These are phyloP conservation scores for Whitmania pigra DNA, from an alignment of 1,140 invertebrate species.

Conservation along the genomic window DNA sequence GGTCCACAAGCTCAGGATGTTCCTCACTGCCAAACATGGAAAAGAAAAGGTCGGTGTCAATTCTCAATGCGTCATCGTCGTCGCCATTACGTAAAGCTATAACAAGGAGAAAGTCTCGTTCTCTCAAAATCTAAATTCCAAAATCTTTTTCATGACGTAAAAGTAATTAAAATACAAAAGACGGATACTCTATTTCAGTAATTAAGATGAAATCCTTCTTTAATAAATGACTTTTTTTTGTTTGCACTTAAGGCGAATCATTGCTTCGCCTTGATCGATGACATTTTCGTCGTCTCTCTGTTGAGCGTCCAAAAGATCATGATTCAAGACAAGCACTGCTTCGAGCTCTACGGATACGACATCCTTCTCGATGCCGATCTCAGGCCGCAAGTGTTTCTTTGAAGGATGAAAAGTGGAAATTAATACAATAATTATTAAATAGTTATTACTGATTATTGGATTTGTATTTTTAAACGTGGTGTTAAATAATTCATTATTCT, in stretches of 20 bases:
- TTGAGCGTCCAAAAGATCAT: conserved; percentile 45
- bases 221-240: too few relatives aligned
- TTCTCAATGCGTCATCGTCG: not conserved
- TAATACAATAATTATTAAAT: too few relatives aligned
- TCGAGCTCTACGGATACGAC: conserved; percentile 49
- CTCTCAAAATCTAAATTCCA: too few relatives aligned
- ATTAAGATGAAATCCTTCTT: too few relatives aligned
- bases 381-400: conserved; percentile 37
- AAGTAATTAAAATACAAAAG: too few relatives aligned
- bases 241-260: conserved; percentile 34
- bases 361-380: conserved; percentile 42
- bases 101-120: too few relatives aligned
- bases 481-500: conserved; percentile 8
- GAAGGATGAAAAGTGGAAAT: not conserved
- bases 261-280: conserved; percentile 41
- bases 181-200: too few relatives aligned
- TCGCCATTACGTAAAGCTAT: not conserved
- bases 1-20: conserved; percentile 40
- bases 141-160: too few relatives aligned
- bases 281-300: conserved; percentile 44
- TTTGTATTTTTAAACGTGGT: not conserved
- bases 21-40: conserved; percentile 42
- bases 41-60: conserved; percentile 33
- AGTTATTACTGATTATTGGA: too few relatives aligned
- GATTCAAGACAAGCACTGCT: conserved; percentile 47